Evolutionary conservation across 1,140 invertebrate species (phyloP), one percentile per base, ranked within the genome.

Genomic region (Cydia fagiglandana): DNA sequence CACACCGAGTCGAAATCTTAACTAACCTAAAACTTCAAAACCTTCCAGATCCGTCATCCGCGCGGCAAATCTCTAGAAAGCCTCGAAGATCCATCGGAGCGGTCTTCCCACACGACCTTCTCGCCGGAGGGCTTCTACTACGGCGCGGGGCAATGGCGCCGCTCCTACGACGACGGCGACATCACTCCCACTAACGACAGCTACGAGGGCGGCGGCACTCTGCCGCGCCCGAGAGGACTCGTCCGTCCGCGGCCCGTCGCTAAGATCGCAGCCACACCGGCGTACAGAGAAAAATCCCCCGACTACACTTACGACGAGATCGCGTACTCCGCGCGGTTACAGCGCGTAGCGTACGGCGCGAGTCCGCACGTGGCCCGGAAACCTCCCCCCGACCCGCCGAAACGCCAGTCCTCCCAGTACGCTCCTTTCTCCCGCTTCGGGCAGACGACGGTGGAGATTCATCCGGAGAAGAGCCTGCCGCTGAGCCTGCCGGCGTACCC

Each of bases 141-240:
- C 79, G 95, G 79, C 90, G 92, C 88, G 64, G 92, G 93, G 7
- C 93, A 94, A 77, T 98, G 97, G 96, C 94, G 97, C 78, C 94
- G 97, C 75, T 97, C 96, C 73, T 98, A 97, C 86, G 97, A 98
- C 86, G 97, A 98, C 86, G 97, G 97, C 20, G 97, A 98, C 88
- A 95, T 97, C 64, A 97, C 97, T 28, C 97, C 97, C 2, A 98
- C 97, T 74, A 97, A 97, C 86, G 97, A 98, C 91, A 94, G 93
- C 20, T 93, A 96, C 76, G 94, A 95, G 85, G 96, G 96, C 20
- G 97, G 97, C 6, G 97, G 97, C 34, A 98, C 96, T 3, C 92
- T 97, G 77, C 97, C 98, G 0, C 95, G 97, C 78, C 98, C 97
- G 3, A 94, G 97, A 83, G 96, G 95, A 12, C 93, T 97, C 5